A percentile compares a stretch with the other conserved stretches of the same genome.
Conservation (phyloP, 2,113 vertebrate species). For the Sylvilagus bachmani region DNA sequence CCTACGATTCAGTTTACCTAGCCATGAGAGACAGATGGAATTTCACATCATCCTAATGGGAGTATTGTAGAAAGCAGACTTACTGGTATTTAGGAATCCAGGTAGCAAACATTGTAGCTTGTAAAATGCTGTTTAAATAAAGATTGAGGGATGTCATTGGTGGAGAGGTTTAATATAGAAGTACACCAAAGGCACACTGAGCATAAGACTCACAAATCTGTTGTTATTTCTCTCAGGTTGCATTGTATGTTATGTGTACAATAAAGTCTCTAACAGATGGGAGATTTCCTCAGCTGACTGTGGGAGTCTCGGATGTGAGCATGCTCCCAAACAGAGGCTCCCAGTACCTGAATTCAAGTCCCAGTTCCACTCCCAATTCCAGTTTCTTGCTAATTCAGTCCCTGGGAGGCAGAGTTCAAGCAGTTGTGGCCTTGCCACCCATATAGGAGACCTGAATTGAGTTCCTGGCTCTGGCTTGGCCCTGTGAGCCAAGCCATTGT, state of each 20-base stretch:
- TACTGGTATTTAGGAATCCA: background rate
- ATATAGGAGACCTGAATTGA: too few species aligned
- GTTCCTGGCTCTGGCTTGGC: too few species aligned
- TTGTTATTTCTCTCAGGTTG: background rate
- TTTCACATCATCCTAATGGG: background rate
- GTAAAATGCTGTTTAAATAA: background rate
- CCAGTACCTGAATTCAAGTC: too few species aligned
- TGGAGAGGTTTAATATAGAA: background rate
- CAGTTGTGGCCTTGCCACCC: too few species aligned
- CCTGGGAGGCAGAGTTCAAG: too few species aligned
- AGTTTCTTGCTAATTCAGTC: too few species aligned
- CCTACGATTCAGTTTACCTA: slow-evolving; percentile 17
- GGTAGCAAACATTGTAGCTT: background rate
- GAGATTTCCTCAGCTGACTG: background rate
- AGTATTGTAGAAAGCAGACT: background rate
- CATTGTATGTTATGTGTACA: background rate
- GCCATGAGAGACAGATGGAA: background rate
- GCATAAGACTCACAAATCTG: background rate
- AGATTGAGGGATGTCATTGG: background rate
- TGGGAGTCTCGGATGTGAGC: background rate
- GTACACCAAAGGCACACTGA: background rate
- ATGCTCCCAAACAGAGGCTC: background rate
- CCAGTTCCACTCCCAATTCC: too few species aligned
- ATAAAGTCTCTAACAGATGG: background rate
- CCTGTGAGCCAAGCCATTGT: too few species aligned